These are phyloP conservation scores for Sinosuthora webbiana DNA, from an alignment of 2,113 vertebrate genomes.

Conservation along the genomic window DNA sequence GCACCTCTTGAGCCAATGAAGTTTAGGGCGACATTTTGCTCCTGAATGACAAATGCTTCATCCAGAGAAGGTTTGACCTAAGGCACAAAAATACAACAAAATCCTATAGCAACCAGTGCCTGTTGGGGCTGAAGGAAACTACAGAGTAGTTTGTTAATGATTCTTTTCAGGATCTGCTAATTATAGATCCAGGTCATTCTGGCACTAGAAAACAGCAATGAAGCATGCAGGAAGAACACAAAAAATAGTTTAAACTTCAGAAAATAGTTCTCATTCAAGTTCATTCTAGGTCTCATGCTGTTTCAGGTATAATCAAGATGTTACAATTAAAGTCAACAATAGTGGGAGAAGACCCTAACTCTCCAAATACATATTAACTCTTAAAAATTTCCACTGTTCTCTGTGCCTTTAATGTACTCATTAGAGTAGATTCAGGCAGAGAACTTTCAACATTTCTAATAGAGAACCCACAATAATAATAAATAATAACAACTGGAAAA, in stretches of 20 bases:
- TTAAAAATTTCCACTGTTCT: neutral
- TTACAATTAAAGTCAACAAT: neutral
- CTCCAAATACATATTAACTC: neutral
- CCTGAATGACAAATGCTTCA: slow-evolving; percentile 98
- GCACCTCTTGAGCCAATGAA: slow-evolving; percentile 98
- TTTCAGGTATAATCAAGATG: neutral
- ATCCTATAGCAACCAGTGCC: neutral
- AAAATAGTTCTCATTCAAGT: neutral
- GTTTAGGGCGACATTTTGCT: slow-evolving; percentile 97
- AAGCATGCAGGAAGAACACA: neutral
- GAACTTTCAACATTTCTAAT: neutral
- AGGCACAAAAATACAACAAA: neutral
- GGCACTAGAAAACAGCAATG: neutral
- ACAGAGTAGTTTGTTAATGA: neutral
- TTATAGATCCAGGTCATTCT: neutral
- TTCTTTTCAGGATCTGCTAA: neutral
- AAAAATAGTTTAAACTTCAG: neutral
- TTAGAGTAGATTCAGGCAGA: neutral
- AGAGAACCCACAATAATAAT: neutral
- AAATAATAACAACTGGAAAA: neutral
- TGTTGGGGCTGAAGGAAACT: neutral
- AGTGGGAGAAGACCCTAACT: neutral
- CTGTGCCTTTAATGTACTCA: neutral
- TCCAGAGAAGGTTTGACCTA: slow-evolving; percentile 97
- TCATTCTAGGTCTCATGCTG: neutral